A percentile compares a stretch with the other conserved stretches of the same genome.
Conservation (phyloP, 2,797 vertebrate genomes). For the Betta splendens region DNA sequence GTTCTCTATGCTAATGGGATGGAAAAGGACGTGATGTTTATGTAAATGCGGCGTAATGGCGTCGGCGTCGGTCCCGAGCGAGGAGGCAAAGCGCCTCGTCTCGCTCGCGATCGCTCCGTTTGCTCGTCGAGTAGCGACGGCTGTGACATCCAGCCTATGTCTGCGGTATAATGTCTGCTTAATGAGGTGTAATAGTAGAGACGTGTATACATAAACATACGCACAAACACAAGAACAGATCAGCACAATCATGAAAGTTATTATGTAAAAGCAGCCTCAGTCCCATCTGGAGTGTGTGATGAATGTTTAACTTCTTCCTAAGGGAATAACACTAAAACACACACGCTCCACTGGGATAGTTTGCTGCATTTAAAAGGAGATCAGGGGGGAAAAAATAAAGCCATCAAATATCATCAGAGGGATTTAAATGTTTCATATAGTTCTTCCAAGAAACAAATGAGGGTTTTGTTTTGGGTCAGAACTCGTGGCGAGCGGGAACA, state of each 20-base stretch:
- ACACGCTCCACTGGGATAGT: neutral
- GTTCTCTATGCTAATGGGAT: conserved; percentile 67
- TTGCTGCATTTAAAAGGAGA: conserved; percentile 5
- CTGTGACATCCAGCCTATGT: conserved; percentile 48
- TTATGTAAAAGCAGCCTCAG: conserved; percentile 28
- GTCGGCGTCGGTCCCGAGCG: conserved; percentile 33
- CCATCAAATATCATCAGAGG: conserved; percentile 1
- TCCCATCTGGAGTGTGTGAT: conserved; percentile 20
- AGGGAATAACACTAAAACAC: conserved; percentile 13
- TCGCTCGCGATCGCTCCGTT: conserved; percentile 53
- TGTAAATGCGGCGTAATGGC: conserved; percentile 63
- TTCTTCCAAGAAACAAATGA: conserved; percentile 8
- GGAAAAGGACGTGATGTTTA: conserved; percentile 61
- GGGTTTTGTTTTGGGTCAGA: conserved; percentile 1
- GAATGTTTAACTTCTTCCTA: conserved; percentile 37
- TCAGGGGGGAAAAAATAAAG: neutral
- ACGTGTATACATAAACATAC: neutral
- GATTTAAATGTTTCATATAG: conserved; percentile 8
- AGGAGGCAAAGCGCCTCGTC: conserved; percentile 43
- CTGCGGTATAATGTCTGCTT: conserved; percentile 57
- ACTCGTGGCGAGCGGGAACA: neutral
- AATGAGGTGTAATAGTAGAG: conserved; percentile 58
- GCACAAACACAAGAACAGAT: conserved; percentile 17
- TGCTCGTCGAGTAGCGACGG: conserved; percentile 24
- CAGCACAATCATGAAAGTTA: conserved; percentile 26